These are phyloP conservation scores for Thecophora atra DNA, from an alignment of 2,888 invertebrate species.

Conservation along the genomic window DNA sequence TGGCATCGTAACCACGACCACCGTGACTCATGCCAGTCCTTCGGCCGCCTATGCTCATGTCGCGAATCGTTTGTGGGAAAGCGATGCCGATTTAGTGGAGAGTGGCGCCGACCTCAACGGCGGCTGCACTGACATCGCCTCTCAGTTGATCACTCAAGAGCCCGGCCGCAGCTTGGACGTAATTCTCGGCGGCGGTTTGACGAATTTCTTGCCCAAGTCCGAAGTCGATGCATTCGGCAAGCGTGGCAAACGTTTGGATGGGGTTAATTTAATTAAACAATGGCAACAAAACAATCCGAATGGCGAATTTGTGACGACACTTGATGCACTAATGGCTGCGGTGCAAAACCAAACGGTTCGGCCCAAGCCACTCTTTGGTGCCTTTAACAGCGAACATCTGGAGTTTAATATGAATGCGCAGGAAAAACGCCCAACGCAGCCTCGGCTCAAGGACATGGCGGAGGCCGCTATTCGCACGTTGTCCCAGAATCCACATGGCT, in stretches of 20 bases:
- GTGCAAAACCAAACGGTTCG: slow-evolving; percentile 65
- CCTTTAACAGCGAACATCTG: slow-evolving; percentile 69
- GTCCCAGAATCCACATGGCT: slow-evolving; percentile 69
- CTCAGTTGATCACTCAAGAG: slow-evolving; percentile 73
- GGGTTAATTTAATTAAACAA: slow-evolving; percentile 72
- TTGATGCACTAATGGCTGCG: slow-evolving; percentile 68
- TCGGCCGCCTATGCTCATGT: slow-evolving; percentile 72
- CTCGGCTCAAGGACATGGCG: slow-evolving; percentile 75
- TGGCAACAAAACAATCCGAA: slow-evolving; percentile 71
- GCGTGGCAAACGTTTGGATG: slow-evolving; percentile 71
- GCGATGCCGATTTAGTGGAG: slow-evolving; percentile 69
- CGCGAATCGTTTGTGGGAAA: slow-evolving; percentile 77
- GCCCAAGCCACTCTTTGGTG: slow-evolving; percentile 67
- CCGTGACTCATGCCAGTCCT: slow-evolving; percentile 83
- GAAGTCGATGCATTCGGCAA: slow-evolving; percentile 65
- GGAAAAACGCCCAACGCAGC: slow-evolving; percentile 65
- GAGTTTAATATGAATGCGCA: slow-evolving; percentile 68
- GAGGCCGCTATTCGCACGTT: slow-evolving; percentile 72
- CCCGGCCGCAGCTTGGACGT: slow-evolving; percentile 79
- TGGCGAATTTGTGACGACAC: slow-evolving; percentile 71
- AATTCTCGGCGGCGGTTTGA: slow-evolving; percentile 80
- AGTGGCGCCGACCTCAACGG: slow-evolving; percentile 38
- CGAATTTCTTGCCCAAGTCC: slow-evolving; percentile 72
- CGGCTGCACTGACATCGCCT: slow-evolving; percentile 76
- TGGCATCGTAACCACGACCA: slow-evolving; percentile 80